Evolutionary conservation across 1,140 invertebrate species (phyloP).

Genomic region (Medauroidea extradentata): DNA sequence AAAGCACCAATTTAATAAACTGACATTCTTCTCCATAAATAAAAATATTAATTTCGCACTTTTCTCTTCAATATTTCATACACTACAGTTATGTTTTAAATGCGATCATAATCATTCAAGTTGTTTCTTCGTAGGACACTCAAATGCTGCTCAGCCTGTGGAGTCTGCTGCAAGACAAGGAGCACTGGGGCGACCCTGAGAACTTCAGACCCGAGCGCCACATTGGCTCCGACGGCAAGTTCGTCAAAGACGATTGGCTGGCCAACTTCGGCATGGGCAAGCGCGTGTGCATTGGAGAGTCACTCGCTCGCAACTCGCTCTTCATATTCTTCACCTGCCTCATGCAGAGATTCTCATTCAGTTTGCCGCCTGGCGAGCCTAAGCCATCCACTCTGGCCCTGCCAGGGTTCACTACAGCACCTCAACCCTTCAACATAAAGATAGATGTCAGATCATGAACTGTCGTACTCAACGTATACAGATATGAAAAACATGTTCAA

Average conservation of each 20-base stretch:
- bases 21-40: too few relatives aligned
- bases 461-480: too few relatives aligned
- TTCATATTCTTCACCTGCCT: slow-evolving; percentile 32
- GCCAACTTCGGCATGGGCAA: slow-evolving; percentile 26
- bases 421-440: slow-evolving; percentile 20
- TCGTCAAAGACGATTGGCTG: slow-evolving; percentile 9
- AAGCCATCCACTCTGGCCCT: slow-evolving; percentile 18
- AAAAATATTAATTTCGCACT: too few relatives aligned
- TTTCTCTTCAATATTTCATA: too few relatives aligned
- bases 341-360: slow-evolving; percentile 25
- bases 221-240: slow-evolving; percentile 12
- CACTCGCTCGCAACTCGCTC: slow-evolving; percentile 29
- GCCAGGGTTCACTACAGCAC: slow-evolving; percentile 21
- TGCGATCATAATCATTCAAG: too few relatives aligned
- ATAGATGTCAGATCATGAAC: too few relatives aligned
- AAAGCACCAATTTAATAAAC: too few relatives aligned
- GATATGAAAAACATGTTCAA: too few relatives aligned
- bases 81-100: too few relatives aligned
- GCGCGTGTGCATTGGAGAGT: slow-evolving; percentile 33
- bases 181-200: slow-evolving; percentile 18
- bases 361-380: slow-evolving; percentile 15
- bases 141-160: slow-evolving; percentile 8
- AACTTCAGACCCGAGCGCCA: slow-evolving; percentile 18
- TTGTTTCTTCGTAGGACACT: slow-evolving; percentile 5
- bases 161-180: slow-evolving; percentile 14